Conservation (phyloP, 2,797 vertebrate genomes). For the Chloroceryle inda region DNA sequence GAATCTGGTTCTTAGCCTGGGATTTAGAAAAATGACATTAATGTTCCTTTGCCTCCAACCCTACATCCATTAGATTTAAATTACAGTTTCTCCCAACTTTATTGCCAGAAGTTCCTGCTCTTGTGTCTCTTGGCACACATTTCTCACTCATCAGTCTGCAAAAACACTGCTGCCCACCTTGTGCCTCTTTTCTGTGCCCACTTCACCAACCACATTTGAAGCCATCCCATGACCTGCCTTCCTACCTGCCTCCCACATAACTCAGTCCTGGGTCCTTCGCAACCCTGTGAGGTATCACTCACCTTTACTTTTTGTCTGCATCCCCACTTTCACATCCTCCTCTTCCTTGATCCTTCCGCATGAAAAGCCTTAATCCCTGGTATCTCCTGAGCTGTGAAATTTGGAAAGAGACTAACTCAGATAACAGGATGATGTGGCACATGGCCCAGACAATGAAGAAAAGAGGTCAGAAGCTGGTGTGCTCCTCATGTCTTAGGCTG, state of each 20-base stretch:
- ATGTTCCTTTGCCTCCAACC: slow-evolving; percentile 5
- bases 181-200: not conserved
- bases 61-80: slow-evolving; percentile 3
- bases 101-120: not conserved
- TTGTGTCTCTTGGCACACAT: not conserved
- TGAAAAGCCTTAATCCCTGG: not conserved
- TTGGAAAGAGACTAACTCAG: not conserved
- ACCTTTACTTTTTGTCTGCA: not conserved
- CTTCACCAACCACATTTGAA: not conserved
- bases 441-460: not conserved
- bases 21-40: slow-evolving; percentile 59
- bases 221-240: not conserved
- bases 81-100: not conserved
- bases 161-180: not conserved
- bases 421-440: not conserved
- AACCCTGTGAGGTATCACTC: not conserved
- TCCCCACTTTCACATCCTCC: not conserved
- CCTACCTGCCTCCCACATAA: not conserved
- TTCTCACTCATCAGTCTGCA: not conserved
- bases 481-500: not conserved
- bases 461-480: not conserved
- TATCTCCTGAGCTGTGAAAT: not conserved
- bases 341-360: not conserved
- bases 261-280: not conserved
- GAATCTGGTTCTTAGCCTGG: slow-evolving; percentile 41